phyloP scores from a whole-genome alignment of 2,113 vertebrate species.

The Tetraodon nigroviridis region DNA sequence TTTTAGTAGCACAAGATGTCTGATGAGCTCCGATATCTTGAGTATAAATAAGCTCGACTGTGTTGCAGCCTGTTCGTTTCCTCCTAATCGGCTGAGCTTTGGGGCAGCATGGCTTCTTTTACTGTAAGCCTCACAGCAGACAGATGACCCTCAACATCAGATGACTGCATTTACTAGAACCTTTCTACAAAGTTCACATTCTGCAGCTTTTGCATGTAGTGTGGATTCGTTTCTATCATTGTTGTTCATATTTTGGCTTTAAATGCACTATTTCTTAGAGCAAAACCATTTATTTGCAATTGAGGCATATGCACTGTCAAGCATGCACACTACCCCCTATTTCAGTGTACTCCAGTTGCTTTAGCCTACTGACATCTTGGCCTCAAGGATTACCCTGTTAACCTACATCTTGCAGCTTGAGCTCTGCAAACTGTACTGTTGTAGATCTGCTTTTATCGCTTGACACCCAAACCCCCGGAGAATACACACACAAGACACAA shows the following conservation, averaged over 20 bases:
- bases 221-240: not conserved
- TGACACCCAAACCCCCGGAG: not conserved
- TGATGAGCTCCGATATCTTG: slow-evolving; percentile 13
- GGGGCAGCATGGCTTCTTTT: slow-evolving; percentile 35
- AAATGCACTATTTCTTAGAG: not conserved
- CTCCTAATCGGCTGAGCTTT: slow-evolving; percentile 50
- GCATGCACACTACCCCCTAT: not conserved
- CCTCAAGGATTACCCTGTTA: slow-evolving; percentile 69
- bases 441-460: not conserved
- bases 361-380: slow-evolving; percentile 65
- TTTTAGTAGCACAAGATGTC: slow-evolving; percentile 15
- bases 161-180: not conserved
- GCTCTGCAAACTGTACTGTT: slow-evolving; percentile 36
- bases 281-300: not conserved
- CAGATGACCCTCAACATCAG: not conserved
- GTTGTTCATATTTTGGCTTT: not conserved
- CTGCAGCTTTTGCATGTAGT: not conserved
- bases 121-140: slow-evolving; percentile 31
- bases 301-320: not conserved
- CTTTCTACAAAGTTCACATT: not conserved
- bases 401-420: slow-evolving; percentile 58
- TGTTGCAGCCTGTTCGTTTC: slow-evolving; percentile 38
- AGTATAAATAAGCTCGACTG: not conserved
- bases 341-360: slow-evolving; percentile 24
- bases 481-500: not conserved